Percentiles rank a stretch among this genome's conserved stretches.
phyloP scores from a whole-genome alignment of 2,113 vertebrate genomes.

The Callipepla squamata region DNA sequence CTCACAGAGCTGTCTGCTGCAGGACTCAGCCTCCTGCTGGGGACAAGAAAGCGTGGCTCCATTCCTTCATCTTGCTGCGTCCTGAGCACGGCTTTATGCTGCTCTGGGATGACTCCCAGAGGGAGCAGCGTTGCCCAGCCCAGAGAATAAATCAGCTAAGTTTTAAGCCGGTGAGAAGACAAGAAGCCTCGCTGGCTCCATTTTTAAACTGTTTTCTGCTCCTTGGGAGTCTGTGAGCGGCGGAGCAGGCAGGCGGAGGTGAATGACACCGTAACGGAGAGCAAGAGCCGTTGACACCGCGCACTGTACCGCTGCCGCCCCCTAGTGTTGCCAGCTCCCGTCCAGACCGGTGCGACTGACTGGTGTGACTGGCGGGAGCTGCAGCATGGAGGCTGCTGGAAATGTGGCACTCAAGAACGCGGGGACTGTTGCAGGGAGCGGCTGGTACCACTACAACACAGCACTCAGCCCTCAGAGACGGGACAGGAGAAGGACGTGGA shows the following conservation, averaged over 20 bases:
- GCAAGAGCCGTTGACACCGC: not conserved
- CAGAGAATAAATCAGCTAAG: not conserved
- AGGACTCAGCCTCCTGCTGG: not conserved
- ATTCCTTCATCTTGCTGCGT: fast-evolving
- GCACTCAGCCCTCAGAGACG: not conserved
- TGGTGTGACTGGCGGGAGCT: not conserved
- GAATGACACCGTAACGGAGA: not conserved
- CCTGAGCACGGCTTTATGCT: not conserved
- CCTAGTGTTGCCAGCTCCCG: not conserved
- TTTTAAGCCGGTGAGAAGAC: not conserved
- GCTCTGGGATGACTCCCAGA: not conserved
- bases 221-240: not conserved
- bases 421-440: no score
- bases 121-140: not conserved
- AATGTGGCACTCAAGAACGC: not conserved
- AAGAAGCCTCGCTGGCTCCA: not conserved
- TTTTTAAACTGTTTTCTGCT: not conserved
- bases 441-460: not conserved
- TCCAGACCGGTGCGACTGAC: not conserved
- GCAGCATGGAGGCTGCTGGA: not conserved
- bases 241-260: not conserved
- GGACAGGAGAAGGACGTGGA: not conserved
- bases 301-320: not conserved
- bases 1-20: not conserved
- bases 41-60: no score